Percentiles rank a stretch among this genome's conserved stretches.
phyloP scores from a whole-genome alignment of 1,140 invertebrate genomes.

The Daktulosphaira vitifoliae region DNA sequence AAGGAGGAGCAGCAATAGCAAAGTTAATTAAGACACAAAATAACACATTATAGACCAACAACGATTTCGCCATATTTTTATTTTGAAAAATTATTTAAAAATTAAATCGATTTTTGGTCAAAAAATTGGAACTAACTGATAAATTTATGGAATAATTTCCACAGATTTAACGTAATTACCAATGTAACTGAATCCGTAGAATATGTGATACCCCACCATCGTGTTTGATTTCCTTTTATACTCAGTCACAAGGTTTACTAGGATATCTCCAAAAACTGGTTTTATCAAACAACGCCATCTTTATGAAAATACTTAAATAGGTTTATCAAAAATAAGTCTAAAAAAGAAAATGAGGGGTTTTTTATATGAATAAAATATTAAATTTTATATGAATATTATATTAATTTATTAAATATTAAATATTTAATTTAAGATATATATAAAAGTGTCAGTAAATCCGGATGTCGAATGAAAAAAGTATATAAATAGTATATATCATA shows the following conservation, averaged over 20 bases:
- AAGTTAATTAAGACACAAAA: constrained; percentile 22
- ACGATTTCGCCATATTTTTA: constrained; percentile 27
- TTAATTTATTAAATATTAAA: no score
- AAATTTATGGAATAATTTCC: constrained; percentile 1
- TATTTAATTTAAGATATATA: no score
- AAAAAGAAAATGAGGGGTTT: no score
- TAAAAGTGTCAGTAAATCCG: no score
- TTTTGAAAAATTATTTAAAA: background rate
- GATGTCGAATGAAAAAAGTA: no score
- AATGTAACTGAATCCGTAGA: constrained; percentile 24
- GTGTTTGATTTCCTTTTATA: constrained; percentile 10
- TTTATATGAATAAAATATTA: no score
- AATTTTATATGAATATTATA: no score
- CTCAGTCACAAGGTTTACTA: background rate
- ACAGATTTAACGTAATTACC: constrained; percentile 11
- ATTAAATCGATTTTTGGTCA: constrained; percentile 23
- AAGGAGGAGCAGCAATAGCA: constrained; percentile 12
- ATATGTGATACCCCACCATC: constrained; percentile 19
- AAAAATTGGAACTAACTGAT: background rate
- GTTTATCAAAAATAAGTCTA: no score
- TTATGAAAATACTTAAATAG: no score
- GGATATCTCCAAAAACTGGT: constrained; percentile 9
- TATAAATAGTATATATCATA: no score
- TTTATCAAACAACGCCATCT: no score
- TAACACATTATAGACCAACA: constrained; percentile 18